Evolutionary conservation across 2,888 invertebrate species (phyloP).

Genomic region (Leucophora obtusa): DNA sequence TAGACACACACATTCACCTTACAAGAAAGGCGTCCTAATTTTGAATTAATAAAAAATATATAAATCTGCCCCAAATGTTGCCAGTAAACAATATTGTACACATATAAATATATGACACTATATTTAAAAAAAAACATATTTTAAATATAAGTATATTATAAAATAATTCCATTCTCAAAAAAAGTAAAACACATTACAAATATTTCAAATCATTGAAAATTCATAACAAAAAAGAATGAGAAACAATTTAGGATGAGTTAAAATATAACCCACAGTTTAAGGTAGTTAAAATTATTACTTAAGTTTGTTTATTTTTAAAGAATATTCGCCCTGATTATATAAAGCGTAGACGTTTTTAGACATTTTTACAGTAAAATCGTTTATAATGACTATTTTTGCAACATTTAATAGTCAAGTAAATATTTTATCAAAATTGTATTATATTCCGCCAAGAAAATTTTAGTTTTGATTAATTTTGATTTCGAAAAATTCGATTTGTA

Average conservation of each 20-base stretch:
- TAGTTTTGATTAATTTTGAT: no score
- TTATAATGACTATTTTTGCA: no score
- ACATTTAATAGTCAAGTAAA: no score
- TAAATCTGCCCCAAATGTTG: constrained; percentile 62
- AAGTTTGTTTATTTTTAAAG: neutral
- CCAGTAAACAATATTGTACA: constrained; percentile 63
- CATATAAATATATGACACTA: constrained; percentile 40
- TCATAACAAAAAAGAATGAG: neutral
- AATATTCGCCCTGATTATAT: no score
- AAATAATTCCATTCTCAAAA: constrained; percentile 50
- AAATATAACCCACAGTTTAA: neutral
- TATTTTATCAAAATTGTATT: no score
- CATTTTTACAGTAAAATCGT: no score
- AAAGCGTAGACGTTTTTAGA: no score
- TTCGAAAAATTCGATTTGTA: no score
- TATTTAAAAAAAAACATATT: constrained; percentile 31
- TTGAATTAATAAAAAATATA: constrained; percentile 34
- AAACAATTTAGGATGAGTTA: constrained; percentile 6
- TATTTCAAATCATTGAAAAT: neutral
- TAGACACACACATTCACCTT: constrained; percentile 60
- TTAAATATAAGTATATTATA: constrained; percentile 48
- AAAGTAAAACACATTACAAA: constrained; percentile 6
- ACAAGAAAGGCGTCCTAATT: constrained; percentile 52
- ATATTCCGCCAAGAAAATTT: no score
- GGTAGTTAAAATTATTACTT: neutral